Base-by-base conservation (phyloP, 2,113 vertebrate genomes). In the Clinocottus analis region DNA sequence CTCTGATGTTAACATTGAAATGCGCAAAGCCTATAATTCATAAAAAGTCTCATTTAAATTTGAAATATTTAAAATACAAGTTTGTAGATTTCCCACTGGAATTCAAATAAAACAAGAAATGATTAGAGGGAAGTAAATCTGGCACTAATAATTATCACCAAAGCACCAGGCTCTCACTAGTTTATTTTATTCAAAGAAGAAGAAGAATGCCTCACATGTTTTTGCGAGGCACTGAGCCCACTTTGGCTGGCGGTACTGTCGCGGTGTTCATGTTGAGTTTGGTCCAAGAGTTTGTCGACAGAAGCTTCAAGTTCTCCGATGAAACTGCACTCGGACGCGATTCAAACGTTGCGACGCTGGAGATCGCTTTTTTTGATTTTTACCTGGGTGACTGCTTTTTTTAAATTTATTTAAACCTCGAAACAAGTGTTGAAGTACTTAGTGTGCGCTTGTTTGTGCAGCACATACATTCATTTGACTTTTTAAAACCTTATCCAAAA, bases 381-480 rank as follows among this genome's bases (percentile, higher is more conserved):
- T 17, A 39, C 63, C 47, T 21, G 68, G 45, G 39, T 80, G 69
- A 63, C 35, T 23, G 64, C 17, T 51, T 41, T 23, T 35, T 51
- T n/a, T n/a, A n/a, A n/a, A n/a, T n/a, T n/a, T 51, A 47, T 55
- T 67, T 76, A 21, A 35, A 78, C 56, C 43, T 67, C 39, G 25
- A 53, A 45, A 76, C 11, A 61, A 23, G 23, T 69, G 75, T 65
- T 53, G 27, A 72, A 78, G 67, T 64, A 43, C 45, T 71, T 27
- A 37, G 67, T 59, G 60, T 60, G 73, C 17, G 5, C 56, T 83
- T n/a, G 53, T 71, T 75, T 61, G 69, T 69, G 75, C 68, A 83
- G 77, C 79, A 77, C 61, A 49, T 92, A 91, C 91, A 93, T 93
- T 93, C 91, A 90, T 85, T 87, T 79, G 14, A 64, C 21, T 62